Conservation (phyloP, 2,888 invertebrate genomes). For the Callinectes sapidus region DNA sequence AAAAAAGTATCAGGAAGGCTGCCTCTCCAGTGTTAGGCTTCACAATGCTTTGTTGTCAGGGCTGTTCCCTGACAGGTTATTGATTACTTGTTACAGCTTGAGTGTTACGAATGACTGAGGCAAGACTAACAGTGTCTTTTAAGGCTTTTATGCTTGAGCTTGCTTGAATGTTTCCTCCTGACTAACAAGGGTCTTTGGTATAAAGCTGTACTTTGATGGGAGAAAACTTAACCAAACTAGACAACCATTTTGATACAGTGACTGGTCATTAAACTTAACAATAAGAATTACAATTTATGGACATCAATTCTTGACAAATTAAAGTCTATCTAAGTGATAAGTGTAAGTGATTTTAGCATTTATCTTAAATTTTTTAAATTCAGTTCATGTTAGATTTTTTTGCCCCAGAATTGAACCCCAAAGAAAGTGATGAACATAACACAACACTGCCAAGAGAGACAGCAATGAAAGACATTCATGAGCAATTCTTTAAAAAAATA, state of each 20-base stretch:
- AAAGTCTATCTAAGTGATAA: not conserved
- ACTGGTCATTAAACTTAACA: not conserved
- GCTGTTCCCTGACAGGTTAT: not conserved
- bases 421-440: not conserved
- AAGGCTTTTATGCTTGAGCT: slow-evolving; percentile 10
- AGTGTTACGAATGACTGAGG: not conserved
- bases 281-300: not conserved
- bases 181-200: not conserved
- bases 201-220: not conserved
- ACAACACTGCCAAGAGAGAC: not conserved
- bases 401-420: not conserved
- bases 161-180: not conserved
- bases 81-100: not conserved
- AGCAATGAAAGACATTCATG: not conserved
- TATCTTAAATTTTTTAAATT: not conserved
- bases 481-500: not conserved
- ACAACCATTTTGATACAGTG: not conserved
- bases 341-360: not conserved
- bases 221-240: not conserved
- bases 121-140: not conserved
- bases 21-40: not conserved
- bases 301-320: not conserved
- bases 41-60: slow-evolving; percentile 2
- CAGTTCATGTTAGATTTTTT: not conserved
- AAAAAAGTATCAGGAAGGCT: not conserved